These are phyloP conservation scores for Perizoma affinitatum DNA, from an alignment of 2,888 invertebrate species.

Conservation along the genomic window DNA sequence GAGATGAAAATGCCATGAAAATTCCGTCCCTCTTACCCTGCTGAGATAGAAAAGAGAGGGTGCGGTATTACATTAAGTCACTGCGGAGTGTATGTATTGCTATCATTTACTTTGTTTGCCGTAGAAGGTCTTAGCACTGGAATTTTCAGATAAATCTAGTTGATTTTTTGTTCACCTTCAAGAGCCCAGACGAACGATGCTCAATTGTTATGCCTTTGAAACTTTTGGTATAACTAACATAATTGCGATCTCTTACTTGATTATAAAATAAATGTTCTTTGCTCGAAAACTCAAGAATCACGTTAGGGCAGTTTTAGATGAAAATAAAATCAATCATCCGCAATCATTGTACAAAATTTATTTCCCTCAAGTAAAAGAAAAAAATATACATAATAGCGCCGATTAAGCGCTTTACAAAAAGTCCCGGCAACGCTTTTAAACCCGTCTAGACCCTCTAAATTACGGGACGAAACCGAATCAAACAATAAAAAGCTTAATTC, in stretches of 20 bases:
- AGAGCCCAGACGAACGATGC: conserved; percentile 66
- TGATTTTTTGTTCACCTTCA: conserved; percentile 71
- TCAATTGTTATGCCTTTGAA: conserved; percentile 62
- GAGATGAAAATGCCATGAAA: conserved; percentile 80
- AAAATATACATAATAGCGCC: conserved; percentile 30
- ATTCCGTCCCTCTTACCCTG: conserved; percentile 66
- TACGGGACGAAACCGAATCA: conserved; percentile 71
- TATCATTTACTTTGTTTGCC: conserved; percentile 70
- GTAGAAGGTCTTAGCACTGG: conserved; percentile 58
- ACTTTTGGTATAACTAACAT: conserved; percentile 50
- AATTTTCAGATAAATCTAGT: conserved; percentile 64
- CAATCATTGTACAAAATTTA: conserved; percentile 27
- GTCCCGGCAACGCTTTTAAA: conserved; percentile 51
- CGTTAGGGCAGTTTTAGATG: too few relatives aligned
- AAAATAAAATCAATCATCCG: conserved; percentile 17
- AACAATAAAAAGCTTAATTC: conserved; percentile 80
- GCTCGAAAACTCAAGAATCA: too few relatives aligned
- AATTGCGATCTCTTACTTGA: conserved; percentile 42
- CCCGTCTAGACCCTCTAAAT: conserved; percentile 78
- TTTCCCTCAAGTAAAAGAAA: conserved; percentile 31
- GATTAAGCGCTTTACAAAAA: conserved; percentile 35
- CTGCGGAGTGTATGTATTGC: conserved; percentile 65
- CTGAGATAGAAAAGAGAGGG: conserved; percentile 63
- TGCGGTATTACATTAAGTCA: conserved; percentile 71
- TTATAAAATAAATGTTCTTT: neutral